These are phyloP conservation scores for Buathra laborator DNA, from an alignment of 2,888 invertebrate species.

Conservation along the genomic window DNA sequence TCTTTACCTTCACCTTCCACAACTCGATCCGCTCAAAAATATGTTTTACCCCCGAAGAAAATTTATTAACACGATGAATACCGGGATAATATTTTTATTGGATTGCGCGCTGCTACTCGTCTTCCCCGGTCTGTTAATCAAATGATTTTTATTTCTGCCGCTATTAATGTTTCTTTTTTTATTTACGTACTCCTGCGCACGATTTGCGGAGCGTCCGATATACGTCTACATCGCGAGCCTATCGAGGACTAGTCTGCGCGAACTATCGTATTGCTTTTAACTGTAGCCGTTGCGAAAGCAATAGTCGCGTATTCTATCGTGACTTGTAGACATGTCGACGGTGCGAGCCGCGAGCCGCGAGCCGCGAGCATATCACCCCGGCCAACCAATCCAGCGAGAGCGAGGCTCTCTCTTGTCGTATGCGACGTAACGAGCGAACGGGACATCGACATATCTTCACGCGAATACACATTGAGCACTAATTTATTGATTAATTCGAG, in stretches of 20 bases:
- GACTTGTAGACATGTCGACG: conserved; percentile 37
- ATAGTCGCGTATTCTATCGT: conserved; percentile 39
- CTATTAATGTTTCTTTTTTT: not conserved
- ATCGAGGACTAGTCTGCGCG: not conserved
- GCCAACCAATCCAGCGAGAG: conserved; percentile 19
- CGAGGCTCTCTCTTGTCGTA: not conserved
- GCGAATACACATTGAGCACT: conserved; percentile 60
- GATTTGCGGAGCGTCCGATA: conserved; percentile 10
- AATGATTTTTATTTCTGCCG: not conserved
- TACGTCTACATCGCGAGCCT: not conserved
- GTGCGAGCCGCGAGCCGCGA: not conserved
- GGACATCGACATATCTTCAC: conserved; percentile 58
- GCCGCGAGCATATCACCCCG: conserved; percentile 34
- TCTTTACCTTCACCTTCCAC: conserved; percentile 21
- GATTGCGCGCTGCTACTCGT: conserved; percentile 20
- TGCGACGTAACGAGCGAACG: conserved; percentile 3
- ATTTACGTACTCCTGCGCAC: not conserved
- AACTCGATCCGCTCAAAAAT: conserved; percentile 1
- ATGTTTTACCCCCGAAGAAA: not conserved
- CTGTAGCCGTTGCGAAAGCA: conserved; percentile 27
- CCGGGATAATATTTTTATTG: conserved; percentile 37
- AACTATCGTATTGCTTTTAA: not conserved
- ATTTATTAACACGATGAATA: not conserved
- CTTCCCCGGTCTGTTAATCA: not conserved
- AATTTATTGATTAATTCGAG: conserved; percentile 68